Percentiles rank a stretch among this genome's conserved stretches.
Evolutionary conservation across 1,140 invertebrate genomes (phyloP).

Genomic region (Temnothorax nylanderi): DNA sequence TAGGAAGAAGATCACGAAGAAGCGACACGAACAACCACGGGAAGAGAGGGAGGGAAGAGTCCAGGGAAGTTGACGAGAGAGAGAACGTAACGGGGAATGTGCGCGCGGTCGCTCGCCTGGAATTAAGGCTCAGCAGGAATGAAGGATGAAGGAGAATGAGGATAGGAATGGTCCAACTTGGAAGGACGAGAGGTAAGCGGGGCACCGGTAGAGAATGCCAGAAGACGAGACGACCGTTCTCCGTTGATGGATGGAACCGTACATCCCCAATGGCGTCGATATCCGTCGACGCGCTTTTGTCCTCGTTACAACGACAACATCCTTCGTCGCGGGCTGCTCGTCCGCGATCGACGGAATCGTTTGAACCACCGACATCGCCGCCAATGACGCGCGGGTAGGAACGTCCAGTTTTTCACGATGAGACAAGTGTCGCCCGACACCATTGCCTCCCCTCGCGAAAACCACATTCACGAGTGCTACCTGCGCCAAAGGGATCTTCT

Average conservation of each 20-base stretch:
- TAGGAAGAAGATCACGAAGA: slow-evolving; percentile 47
- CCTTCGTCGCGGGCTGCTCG: neutral
- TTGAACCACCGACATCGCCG: slow-evolving; percentile 54
- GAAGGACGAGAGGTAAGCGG: slow-evolving; percentile 52
- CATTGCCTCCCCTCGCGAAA: slow-evolving; percentile 74
- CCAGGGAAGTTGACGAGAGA: slow-evolving; percentile 48
- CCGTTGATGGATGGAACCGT: slow-evolving; percentile 78
- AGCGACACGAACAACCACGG: neutral
- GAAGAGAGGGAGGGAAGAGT: slow-evolving; percentile 3
- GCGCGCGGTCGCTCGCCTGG: slow-evolving; percentile 60
- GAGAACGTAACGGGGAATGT: slow-evolving; percentile 71
- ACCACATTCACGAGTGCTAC: slow-evolving; percentile 71
- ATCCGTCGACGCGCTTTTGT: slow-evolving; percentile 11
- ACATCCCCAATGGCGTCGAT: slow-evolving; percentile 73
- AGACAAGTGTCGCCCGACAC: slow-evolving; percentile 81
- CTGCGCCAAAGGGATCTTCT: slow-evolving; percentile 56
- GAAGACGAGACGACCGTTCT: slow-evolving; percentile 76
- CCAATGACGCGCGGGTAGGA: slow-evolving; percentile 64
- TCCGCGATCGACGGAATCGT: neutral
- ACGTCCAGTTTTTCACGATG: slow-evolving; percentile 81
- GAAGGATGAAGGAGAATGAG: slow-evolving; percentile 75
- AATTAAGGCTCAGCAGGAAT: slow-evolving; percentile 75
- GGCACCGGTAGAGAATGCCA: slow-evolving; percentile 74
- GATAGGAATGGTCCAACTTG: slow-evolving; percentile 72
- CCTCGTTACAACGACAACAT: neutral